phyloP scores from a whole-genome alignment of 1,140 invertebrate species.

The Meloidogyne chitwoodi region DNA sequence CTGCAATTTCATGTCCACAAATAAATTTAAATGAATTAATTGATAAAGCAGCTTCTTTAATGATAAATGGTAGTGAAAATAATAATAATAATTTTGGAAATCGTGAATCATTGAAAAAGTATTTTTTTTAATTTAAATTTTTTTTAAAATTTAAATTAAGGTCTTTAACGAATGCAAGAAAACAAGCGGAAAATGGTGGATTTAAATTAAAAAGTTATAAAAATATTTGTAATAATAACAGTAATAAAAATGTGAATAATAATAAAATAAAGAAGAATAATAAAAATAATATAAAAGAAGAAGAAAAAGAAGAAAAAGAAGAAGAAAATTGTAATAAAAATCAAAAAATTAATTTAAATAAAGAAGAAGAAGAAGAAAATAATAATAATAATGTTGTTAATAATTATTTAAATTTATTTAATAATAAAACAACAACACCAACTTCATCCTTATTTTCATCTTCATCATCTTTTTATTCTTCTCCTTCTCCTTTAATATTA shows the following conservation, averaged over 20 bases:
- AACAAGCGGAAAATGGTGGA: conserved; percentile 46
- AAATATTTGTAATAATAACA: conserved; percentile 37
- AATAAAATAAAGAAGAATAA: no score
- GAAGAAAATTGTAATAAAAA: not conserved
- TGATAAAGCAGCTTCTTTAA: conserved; percentile 38
- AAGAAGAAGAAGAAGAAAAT: no score
- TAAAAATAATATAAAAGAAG: not conserved
- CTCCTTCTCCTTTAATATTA: not conserved
- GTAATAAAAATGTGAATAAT: no score
- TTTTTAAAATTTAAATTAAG: not conserved
- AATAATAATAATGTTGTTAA: no score
- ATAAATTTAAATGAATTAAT: conserved; percentile 42
- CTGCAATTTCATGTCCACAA: conserved; percentile 42
- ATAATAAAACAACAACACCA: not conserved
- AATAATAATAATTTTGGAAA: conserved; percentile 34
- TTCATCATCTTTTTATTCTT: not conserved
- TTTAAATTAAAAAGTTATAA: conserved; percentile 48
- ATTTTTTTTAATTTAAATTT: not conserved
- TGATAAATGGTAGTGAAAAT: conserved; percentile 31
- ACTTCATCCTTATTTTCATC: conserved; percentile 14
- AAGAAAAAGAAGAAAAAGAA: not conserved
- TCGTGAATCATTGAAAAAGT: conserved; percentile 46
- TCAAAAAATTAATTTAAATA: no score
- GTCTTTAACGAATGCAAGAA: conserved; percentile 45
- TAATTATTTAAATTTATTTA: no score